These are phyloP conservation scores for Columba janthina DNA, from an alignment of 2,113 vertebrate species.

Conservation along the genomic window DNA sequence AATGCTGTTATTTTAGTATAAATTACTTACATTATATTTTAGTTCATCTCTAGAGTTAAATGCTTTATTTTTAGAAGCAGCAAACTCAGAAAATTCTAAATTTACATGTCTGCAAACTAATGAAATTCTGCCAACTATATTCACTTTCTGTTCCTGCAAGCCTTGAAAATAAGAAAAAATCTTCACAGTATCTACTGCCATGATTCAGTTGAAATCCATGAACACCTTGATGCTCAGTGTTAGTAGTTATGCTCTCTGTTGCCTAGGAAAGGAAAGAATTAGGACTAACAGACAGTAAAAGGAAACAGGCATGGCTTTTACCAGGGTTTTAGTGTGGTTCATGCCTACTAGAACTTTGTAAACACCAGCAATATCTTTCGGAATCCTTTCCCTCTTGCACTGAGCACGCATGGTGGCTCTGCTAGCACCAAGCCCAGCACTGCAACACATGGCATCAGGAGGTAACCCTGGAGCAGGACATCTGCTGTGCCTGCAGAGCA, in stretches of 20 bases:
- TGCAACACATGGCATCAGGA: not conserved
- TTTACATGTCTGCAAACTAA: not conserved
- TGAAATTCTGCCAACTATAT: not conserved
- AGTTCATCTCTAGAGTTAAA: not conserved
- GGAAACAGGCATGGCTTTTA: not conserved
- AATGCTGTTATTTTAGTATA: not conserved
- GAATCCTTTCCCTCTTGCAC: not conserved
- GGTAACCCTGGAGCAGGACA: accelerated
- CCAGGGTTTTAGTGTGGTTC: not conserved
- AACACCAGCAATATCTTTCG: not conserved
- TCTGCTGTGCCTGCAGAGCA: not conserved
- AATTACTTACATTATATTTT: not conserved
- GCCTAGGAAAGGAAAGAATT: not conserved
- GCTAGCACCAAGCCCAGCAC: not conserved
- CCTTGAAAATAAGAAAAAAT: not conserved
- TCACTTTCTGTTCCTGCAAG: not conserved
- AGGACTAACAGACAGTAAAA: not conserved
- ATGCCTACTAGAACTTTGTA: not conserved
- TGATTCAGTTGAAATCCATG: not conserved
- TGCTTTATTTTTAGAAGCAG: not conserved
- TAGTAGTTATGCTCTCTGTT: not conserved
- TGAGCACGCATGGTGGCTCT: not conserved
- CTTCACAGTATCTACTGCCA: not conserved
- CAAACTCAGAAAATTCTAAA: not conserved
- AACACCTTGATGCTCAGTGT: not conserved